A percentile compares a stretch with the other conserved stretches of the same genome.
Conservation (phyloP, 2,797 vertebrate genomes). For the Podargus strigoides region DNA sequence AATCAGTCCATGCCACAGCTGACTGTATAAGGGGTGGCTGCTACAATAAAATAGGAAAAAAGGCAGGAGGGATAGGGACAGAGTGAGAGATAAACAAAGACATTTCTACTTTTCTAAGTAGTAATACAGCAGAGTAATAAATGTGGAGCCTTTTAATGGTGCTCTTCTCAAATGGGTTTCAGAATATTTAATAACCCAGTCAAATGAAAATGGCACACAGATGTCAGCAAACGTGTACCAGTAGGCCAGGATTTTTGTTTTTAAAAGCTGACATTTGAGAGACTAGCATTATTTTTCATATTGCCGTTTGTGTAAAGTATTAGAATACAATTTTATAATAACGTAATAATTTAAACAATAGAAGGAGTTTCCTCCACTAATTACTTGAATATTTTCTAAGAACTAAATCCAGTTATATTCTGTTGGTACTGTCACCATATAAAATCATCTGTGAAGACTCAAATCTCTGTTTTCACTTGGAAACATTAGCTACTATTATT, state of each 20-base stretch:
- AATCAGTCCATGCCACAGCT: fast-evolving
- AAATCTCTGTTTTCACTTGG: background rate
- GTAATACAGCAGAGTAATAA: background rate
- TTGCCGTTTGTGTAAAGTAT: background rate
- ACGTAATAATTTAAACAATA: background rate
- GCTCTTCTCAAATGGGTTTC: background rate
- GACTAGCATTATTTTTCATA: background rate
- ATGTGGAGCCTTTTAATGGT: background rate
- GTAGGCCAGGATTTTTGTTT: background rate
- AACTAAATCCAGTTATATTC: background rate
- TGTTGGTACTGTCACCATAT: background rate
- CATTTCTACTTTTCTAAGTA: background rate
- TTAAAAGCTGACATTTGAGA: background rate
- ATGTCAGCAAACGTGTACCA: background rate
- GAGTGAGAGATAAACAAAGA: background rate
- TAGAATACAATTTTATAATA: background rate
- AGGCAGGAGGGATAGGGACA: background rate
- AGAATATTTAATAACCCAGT: background rate
- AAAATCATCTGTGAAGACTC: background rate
- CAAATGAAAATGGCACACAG: background rate
- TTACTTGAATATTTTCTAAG: background rate
- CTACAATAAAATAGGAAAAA: background rate
- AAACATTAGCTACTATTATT: background rate
- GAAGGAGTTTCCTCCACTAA: background rate
- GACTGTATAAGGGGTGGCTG: background rate